Evolutionary conservation across 2,888 invertebrate species (phyloP), one percentile per base, ranked within the genome.

Genomic region (Eristalinus sepulchralis): DNA sequence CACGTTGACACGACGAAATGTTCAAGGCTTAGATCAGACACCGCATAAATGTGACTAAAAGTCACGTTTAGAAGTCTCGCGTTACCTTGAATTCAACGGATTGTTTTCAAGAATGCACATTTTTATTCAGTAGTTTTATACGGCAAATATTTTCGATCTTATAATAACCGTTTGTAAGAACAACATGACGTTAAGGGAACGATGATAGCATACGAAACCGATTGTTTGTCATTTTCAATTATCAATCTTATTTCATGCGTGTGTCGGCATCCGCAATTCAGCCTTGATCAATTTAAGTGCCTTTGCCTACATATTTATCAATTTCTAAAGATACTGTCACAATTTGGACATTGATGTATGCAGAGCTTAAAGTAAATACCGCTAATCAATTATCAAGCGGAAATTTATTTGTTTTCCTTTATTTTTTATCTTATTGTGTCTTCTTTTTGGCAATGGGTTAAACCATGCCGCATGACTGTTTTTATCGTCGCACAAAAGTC

Each of bases 281-380:
- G 60, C 70, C 55, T 62, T 70, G 63, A 77, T 77, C 33, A 11
- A 31, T 31, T 24, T 53, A 53, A 36, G 10, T 36, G 77, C 62
- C 36, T 55, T 34, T 55, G 67, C 57, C 66, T 36, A 31, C 53
- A 47, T 47, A 47, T 17, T 77, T 77, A 77, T 63, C 63, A 55
- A 55, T 55, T 77, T 77, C 62, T 10, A 4, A 27, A 76, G 60
- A 66, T 76, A 68, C 17, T 47, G 60, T 47, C 62, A 62, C 62
- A 55, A 2, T 39, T 20, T 20, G 11, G 77, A 70, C 68, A 63
- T 62, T 77, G 77, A 77, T 77, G 55, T 62, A 77, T 57, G 77
- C n/a, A 27, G 67, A 47, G 60, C 76, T 68, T 68, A 33, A 53
- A 47, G 60, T 55, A 17, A 36, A 55, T 75, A 36, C 66, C n/a